Evolutionary conservation across 2,888 invertebrate species (phyloP), one percentile per base, ranked within the genome.

Genomic region (Schizotus pectinicornis): DNA sequence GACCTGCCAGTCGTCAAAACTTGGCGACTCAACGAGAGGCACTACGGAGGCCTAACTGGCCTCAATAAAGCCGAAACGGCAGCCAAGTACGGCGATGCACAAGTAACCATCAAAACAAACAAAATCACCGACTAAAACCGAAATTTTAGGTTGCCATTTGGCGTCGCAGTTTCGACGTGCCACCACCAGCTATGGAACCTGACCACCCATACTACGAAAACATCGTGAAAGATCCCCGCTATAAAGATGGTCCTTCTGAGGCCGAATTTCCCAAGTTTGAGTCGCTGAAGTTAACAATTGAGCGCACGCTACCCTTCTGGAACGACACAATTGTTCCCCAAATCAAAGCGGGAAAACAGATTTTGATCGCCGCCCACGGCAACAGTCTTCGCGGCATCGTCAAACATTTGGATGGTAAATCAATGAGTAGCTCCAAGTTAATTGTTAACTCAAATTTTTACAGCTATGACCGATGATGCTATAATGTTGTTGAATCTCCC

Each of bases 311-410:
- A 64, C 96, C 96, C 0, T 94, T 91, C 73, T 96, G 95, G 91
- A 93, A 95, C 79, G 82, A 92, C 74, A 86, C 89, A 38, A 88
- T 98, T 81, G 87, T 95, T 71, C 88, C 95, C 67, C 85, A 94
- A 82, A 85, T 95, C 67, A 93, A 92, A 74, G 90, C 87, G 72
- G 93, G 92, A 49, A 91, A 92, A 74, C 85, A 81, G 22, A 88
- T 94, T 56, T 85, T 95, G 49, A 91, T 94, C 72, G 94, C 93
- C 43, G 92, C 94, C 34, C 94, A 95, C 75, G 94, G 94, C 35
- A 94, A 94, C 79, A 93, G 93, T 74, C 85, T 94, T 43, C 83
- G 94, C 70, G 94, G 94, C 60, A 91, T 95, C 69, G 92, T 94
- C 2, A 94, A 94, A 79, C 91, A 94, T 82, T 86, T 74, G 13